Base-by-base conservation (phyloP, 1,140 invertebrate species). In the Coenobita brevimanus region DNA sequence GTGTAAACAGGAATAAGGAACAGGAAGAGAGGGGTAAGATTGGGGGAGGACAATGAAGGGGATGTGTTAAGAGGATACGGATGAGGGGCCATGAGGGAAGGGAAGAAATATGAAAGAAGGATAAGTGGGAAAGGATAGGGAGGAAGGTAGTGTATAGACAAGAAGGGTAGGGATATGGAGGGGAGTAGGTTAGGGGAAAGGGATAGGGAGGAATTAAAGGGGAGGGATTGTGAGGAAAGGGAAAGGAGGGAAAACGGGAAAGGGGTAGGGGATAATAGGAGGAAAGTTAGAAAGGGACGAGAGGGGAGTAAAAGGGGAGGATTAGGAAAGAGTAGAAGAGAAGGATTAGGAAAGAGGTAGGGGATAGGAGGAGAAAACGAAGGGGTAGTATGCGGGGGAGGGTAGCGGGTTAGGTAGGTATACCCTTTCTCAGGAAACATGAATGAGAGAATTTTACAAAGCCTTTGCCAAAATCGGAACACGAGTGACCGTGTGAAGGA, bases 291-390 rank as follows among this genome's bases (percentile, higher is more conserved):
- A n/a, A n/a, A n/a, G n/a, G n/a, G n/a, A n/a, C n/a, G n/a, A n/a
- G n/a, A n/a, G n/a, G n/a, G n/a, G n/a, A n/a, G n/a, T n/a, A n/a
- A n/a, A n/a, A n/a, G n/a, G n/a, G 54, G n/a, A 57, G 54, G n/a
- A 57, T 57, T 57, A 57, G 54, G n/a, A n/a, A 57, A n/a, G n/a
- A n/a, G n/a, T 57, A n/a, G 54, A 57, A 57, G 54, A 57, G n/a
- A 57, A 57, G n/a, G 54, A 57, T 57, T 10, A 57, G 54, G n/a
- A n/a, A 57, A 57, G n/a, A n/a, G 54, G n/a, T 10, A 57, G 54
- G n/a, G 54, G n/a, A 57, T 10, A 57, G 54, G n/a, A n/a, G 54
- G n/a, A 57, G 54, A n/a, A n/a, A 57, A n/a, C 13, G 54, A n/a
- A 57, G n/a, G 54, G 13, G 13, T 57, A 57, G 54, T 57, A 57